Evolutionary conservation across 2,888 invertebrate genomes (phyloP).

Genomic region (Nowickia ferox): DNA sequence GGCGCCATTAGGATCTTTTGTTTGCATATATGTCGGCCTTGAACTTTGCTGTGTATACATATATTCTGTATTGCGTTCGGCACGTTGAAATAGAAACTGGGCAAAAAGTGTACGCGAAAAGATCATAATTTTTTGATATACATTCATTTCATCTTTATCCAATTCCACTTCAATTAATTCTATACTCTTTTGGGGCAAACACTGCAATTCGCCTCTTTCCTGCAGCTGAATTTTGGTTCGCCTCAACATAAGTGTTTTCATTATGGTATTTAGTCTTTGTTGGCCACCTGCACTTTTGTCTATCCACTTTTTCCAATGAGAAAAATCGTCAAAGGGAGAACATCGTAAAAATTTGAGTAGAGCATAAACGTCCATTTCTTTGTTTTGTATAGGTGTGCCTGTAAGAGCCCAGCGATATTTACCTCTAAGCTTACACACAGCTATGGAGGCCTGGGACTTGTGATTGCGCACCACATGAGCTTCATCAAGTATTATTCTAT

Average conservation of each 20-base stretch:
- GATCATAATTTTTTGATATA: conserved; percentile 90
- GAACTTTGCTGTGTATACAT: conserved; percentile 75
- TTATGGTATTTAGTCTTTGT: conserved; percentile 91
- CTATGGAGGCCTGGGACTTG: conserved; percentile 89
- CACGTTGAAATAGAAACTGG: conserved; percentile 89
- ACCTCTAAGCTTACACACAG: conserved; percentile 85
- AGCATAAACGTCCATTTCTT: conserved; percentile 92
- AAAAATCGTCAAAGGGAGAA: conserved; percentile 94
- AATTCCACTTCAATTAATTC: conserved; percentile 86
- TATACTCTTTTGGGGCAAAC: conserved; percentile 86
- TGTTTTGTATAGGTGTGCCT: conserved; percentile 98
- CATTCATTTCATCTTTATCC: conserved; percentile 87
- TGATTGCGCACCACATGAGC: conserved; percentile 96
- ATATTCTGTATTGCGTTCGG: conserved; percentile 85
- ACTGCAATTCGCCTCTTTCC: conserved; percentile 85
- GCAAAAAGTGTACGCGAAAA: conserved; percentile 90
- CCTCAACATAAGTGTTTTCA: conserved; percentile 92
- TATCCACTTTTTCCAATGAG: conserved; percentile 96
- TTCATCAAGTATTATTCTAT: conserved; percentile 95
- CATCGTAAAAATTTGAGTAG: conserved; percentile 92
- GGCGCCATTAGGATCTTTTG: conserved; percentile 83
- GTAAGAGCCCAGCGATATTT: conserved; percentile 92
- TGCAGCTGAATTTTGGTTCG: conserved; percentile 93
- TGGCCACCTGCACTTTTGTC: conserved; percentile 91
- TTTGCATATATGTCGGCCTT: conserved; percentile 80